A percentile compares a stretch with the other conserved stretches of the same genome.
phyloP scores from a whole-genome alignment of 2,797 vertebrate genomes.

The Macropus fuliginosus region DNA sequence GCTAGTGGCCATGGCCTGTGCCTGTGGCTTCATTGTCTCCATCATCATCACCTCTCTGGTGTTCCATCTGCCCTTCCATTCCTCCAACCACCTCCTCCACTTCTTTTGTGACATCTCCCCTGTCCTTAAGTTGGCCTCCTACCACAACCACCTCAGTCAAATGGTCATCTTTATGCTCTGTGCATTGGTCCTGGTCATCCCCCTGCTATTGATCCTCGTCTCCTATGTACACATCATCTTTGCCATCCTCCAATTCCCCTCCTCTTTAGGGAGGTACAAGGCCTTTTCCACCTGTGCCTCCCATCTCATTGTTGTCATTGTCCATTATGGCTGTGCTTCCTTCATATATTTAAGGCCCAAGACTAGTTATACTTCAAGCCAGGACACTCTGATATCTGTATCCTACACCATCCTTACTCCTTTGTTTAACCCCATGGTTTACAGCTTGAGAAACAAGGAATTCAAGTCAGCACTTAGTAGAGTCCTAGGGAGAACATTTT shows the following conservation, averaged over 20 bases:
- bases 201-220: slow-evolving; percentile 68
- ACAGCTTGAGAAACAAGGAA: slow-evolving; percentile 77
- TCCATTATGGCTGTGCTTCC: slow-evolving; percentile 75
- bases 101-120: slow-evolving; percentile 80
- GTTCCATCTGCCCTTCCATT: slow-evolving; percentile 62
- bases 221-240: slow-evolving; percentile 73
- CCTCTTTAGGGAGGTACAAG: slow-evolving; percentile 62
- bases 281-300: slow-evolving; percentile 79
- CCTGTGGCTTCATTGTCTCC: slow-evolving; percentile 65
- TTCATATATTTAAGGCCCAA: slow-evolving; percentile 72
- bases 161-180: slow-evolving; percentile 69
- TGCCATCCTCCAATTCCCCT: slow-evolving; percentile 72
- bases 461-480: slow-evolving; percentile 71
- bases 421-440: slow-evolving; percentile 76
- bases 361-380: slow-evolving; percentile 55
- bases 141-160: slow-evolving; percentile 40
- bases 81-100: slow-evolving; percentile 69
- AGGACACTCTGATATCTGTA: slow-evolving; percentile 67
- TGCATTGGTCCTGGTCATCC: slow-evolving; percentile 59
- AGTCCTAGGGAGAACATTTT: slow-evolving; percentile 47
- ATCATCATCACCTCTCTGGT: slow-evolving; percentile 65
- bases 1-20: slow-evolving; percentile 61
- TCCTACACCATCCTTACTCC: slow-evolving; percentile 79
- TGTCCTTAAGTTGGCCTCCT: slow-evolving; percentile 70
- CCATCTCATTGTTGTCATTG: slow-evolving; percentile 73